Conservation (phyloP, 2,113 vertebrate species). For the Phainopepla nitens region DNA sequence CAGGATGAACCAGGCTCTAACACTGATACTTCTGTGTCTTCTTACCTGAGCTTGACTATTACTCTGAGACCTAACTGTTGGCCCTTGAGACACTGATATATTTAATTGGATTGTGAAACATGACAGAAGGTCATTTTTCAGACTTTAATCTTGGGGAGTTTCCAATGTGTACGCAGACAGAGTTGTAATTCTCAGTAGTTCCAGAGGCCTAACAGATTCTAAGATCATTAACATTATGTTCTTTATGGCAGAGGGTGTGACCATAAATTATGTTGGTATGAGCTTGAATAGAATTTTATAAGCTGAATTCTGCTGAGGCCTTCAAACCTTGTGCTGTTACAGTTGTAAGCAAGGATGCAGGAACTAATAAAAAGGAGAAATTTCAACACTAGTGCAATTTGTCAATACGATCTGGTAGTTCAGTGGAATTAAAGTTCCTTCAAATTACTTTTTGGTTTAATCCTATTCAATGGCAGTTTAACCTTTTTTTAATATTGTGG, state of each 20-base stretch:
- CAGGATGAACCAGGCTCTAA: neutral
- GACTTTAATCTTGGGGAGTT: constrained; percentile 32
- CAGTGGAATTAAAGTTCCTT: neutral
- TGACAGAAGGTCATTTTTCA: constrained; percentile 26
- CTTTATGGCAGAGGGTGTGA: neutral
- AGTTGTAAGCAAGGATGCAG: constrained; percentile 31
- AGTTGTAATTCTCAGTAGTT: constrained; percentile 42
- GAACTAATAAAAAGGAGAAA: constrained; percentile 13
- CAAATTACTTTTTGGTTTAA: neutral
- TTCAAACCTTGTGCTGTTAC: neutral
- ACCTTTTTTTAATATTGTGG: neutral
- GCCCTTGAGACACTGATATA: neutral
- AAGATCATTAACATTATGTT: constrained; percentile 47
- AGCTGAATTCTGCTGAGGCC: constrained; percentile 32
- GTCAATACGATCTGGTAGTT: neutral
- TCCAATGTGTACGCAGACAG: neutral
- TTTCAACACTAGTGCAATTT: neutral
- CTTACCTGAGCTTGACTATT: neutral
- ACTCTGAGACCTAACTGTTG: neutral
- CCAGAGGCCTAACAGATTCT: constrained; percentile 18
- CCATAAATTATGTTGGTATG: constrained; percentile 42
- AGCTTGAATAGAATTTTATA: constrained; percentile 1
- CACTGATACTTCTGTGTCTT: neutral
- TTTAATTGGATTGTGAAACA: constrained; percentile 28
- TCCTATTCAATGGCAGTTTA: neutral